Percentiles rank a stretch among this genome's conserved stretches.
phyloP scores from a whole-genome alignment of 2,797 vertebrate species.

The Molossus molossus region DNA sequence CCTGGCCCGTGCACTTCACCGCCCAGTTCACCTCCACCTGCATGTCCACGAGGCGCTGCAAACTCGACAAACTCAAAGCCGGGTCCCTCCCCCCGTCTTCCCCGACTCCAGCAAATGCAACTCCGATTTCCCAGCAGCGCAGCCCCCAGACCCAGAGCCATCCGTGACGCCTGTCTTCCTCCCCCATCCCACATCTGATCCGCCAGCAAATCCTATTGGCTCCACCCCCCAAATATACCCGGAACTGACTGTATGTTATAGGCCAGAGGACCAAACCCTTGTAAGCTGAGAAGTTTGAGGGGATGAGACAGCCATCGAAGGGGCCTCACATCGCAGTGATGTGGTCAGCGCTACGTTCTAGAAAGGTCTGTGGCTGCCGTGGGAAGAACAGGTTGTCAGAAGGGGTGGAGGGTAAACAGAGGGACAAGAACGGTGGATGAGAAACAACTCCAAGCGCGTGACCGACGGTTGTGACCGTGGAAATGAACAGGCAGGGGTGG shows the following conservation, averaged over 20 bases:
- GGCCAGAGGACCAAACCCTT: neutral
- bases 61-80: neutral
- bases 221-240: too few species aligned
- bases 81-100: neutral
- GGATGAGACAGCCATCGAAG: neutral
- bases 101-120: neutral
- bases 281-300: neutral
- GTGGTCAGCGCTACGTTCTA: neutral
- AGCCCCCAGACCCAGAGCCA: neutral
- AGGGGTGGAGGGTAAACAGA: neutral
- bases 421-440: too few species aligned
- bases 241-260: neutral
- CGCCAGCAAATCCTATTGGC: neutral
- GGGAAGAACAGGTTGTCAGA: neutral
- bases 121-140: too few species aligned
- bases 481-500: neutral
- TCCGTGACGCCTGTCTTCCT: neutral
- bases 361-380: neutral
- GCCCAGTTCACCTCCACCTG: neutral
- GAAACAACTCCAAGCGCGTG: neutral
- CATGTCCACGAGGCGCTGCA: neutral
- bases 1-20: fast-evolving
- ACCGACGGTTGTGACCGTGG: neutral
- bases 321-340: neutral
- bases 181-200: neutral